These are phyloP conservation scores for Andrena praecox DNA, from an alignment of 2,888 invertebrate species.

Conservation along the genomic window DNA sequence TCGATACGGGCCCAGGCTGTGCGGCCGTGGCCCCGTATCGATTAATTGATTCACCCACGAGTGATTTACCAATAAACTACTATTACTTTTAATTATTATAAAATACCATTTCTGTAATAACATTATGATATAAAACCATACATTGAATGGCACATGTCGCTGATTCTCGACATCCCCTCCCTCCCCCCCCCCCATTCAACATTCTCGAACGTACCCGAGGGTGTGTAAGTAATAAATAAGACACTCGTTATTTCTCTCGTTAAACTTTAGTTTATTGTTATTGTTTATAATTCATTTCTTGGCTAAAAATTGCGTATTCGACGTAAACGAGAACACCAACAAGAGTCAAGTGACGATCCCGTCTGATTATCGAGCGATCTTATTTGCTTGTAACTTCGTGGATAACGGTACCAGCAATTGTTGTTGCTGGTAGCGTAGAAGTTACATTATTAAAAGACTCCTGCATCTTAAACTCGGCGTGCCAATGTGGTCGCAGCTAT, in stretches of 20 bases:
- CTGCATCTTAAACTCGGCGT: background rate
- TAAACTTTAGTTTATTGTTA: slow-evolving; percentile 56
- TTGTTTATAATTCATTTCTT: slow-evolving; percentile 37
- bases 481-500: slow-evolving; percentile 23
- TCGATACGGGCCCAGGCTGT: slow-evolving; percentile 60
- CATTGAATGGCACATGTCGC: slow-evolving; percentile 81
- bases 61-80: slow-evolving; percentile 87
- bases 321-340: slow-evolving; percentile 11
- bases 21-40: slow-evolving; percentile 64
- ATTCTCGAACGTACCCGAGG: background rate
- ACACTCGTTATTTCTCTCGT: slow-evolving; percentile 5
- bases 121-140: slow-evolving; percentile 84
- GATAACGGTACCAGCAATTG: slow-evolving; percentile 22
- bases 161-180: slow-evolving; percentile 40
- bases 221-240: background rate
- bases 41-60: slow-evolving; percentile 78
- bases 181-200: background rate
- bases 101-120: slow-evolving; percentile 90
- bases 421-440: slow-evolving; percentile 30
- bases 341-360: background rate
- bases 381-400: background rate
- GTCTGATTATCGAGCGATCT: background rate
- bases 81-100: slow-evolving; percentile 88
- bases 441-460: slow-evolving; percentile 31
- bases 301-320: slow-evolving; percentile 34